Base-by-base conservation (phyloP, 2,797 vertebrate species). In the Acanthis flammea region DNA sequence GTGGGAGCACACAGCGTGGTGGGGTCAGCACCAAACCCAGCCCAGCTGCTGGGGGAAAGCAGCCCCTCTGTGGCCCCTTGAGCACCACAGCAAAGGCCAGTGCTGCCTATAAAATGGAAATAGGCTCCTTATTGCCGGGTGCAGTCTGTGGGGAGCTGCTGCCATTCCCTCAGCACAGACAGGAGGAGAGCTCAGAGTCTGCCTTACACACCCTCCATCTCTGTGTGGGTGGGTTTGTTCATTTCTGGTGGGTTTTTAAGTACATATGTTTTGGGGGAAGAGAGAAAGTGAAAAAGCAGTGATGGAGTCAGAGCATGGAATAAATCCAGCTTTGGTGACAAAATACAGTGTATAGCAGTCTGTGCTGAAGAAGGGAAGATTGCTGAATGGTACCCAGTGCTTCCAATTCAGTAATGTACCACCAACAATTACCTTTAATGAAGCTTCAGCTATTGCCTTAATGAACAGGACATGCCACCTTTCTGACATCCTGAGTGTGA, bases 251-350 rank as follows among this genome's bases (percentile, higher is more conserved):
- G 65, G 75, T 61, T 95, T 85, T 74, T 50, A 83, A 72, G 73
- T 83, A 53, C 76, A 77, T 91, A 85, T 92, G 92, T 92, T 95
- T 87, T 89, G 89, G 87, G 84, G 94, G 92, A 94, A 94, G 87
- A 81, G 89, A 88, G 72, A 93, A 93, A 79, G 71, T 63, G 17
- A 66, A 91, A 92, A 87, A 85, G 48, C 48, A 57, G 67, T 47
- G 74, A 90, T 86, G 78, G 83, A 91, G 62, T 92, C 88, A 82
- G 88, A 93, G 28, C 65, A 39, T 90, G 93, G 71, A 57, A 82
- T 67, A 79, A 79, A 71, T 73, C 74, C 86, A 93, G 63, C 51
- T 50, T 73, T 5, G 8, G 74, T 93, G 88, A 86, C 30, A 86
- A 93, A 95, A 73, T 51, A 39, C 4, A 71, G 33, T 6, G 21